These are phyloP conservation scores for Scotopteryx bipunctaria DNA, from an alignment of 2,888 invertebrate genomes.

Conservation along the genomic window DNA sequence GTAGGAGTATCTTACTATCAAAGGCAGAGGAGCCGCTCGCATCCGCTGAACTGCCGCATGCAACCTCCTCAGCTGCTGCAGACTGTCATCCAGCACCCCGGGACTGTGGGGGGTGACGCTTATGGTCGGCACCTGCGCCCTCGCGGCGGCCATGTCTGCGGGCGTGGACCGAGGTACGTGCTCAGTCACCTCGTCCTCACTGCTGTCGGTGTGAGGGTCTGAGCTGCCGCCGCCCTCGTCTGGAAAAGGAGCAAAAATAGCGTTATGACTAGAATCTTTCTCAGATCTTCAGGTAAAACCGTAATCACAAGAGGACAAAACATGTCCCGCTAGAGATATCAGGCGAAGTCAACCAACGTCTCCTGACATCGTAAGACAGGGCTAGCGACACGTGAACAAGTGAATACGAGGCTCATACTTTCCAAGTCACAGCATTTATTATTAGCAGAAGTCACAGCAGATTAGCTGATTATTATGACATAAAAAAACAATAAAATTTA, in stretches of 20 bases:
- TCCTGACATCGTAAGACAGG: too few species aligned
- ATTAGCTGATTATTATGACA: too few species aligned
- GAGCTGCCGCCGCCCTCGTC: constrained; percentile 87
- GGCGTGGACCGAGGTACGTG: constrained; percentile 80
- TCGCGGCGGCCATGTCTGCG: constrained; percentile 71
- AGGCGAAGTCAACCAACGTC: too few species aligned
- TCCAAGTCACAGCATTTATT: too few species aligned
- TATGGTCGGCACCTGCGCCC: constrained; percentile 89
- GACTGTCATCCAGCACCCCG: constrained; percentile 88
- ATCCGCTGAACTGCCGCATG: constrained; percentile 91
- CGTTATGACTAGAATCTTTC: too few species aligned
- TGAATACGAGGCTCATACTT: too few species aligned
- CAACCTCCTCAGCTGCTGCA: constrained; percentile 88
- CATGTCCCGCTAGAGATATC: too few species aligned
- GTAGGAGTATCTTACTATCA: constrained; percentile 65
- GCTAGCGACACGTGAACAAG: too few species aligned
- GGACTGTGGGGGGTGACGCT: constrained; percentile 95
- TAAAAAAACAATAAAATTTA: too few species aligned
- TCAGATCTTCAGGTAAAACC: too few species aligned
- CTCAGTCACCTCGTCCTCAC: constrained; percentile 91
- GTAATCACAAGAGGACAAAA: too few species aligned
- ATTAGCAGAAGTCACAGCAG: too few species aligned
- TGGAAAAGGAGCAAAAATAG: constrained; percentile 45
- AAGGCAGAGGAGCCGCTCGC: constrained; percentile 84
- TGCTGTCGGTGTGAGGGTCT: constrained; percentile 86